Conservation (phyloP, 1,140 invertebrate species). For the Ceratina japonica region DNA sequence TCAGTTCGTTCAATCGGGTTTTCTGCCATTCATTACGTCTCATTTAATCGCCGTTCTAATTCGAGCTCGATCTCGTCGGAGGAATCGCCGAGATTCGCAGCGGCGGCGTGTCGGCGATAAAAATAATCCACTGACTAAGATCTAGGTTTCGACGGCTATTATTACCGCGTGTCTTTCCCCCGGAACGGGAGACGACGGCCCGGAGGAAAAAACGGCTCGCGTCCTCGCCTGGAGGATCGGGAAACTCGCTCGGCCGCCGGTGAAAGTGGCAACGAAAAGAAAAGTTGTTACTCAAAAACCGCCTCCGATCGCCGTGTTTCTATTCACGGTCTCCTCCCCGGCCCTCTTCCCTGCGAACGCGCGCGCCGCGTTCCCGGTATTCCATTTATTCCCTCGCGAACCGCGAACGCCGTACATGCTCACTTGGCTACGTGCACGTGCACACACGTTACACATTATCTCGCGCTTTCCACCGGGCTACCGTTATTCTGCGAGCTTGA, state of each 20-base stretch:
- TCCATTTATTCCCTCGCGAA: conserved; percentile 26
- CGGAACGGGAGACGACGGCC: background rate
- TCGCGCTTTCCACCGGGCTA: background rate
- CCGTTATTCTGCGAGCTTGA: conserved; percentile 17
- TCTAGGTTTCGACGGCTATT: conserved; percentile 61
- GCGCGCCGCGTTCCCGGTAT: conserved; percentile 16
- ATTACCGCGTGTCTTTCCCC: conserved; percentile 51
- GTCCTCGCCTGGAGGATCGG: background rate
- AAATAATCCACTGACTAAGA: conserved; percentile 62
- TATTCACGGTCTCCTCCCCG: background rate
- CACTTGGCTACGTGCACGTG: background rate
- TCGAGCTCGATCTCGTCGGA: conserved; percentile 1
- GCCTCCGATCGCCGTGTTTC: background rate
- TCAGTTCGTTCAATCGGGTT: no score
- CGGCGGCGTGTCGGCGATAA: conserved; percentile 40
- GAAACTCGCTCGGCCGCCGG: background rate
- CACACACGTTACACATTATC: conserved; percentile 9
- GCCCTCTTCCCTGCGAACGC: background rate
- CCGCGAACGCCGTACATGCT: background rate
- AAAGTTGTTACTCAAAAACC: conserved; percentile 18
- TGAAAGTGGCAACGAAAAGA: conserved; percentile 6
- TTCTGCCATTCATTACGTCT: no score
- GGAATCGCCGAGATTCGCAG: background rate
- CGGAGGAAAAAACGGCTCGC: conserved; percentile 26
- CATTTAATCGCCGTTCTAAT: background rate